phyloP scores from a whole-genome alignment of 2,888 invertebrate species.

The Troides aeacus region DNA sequence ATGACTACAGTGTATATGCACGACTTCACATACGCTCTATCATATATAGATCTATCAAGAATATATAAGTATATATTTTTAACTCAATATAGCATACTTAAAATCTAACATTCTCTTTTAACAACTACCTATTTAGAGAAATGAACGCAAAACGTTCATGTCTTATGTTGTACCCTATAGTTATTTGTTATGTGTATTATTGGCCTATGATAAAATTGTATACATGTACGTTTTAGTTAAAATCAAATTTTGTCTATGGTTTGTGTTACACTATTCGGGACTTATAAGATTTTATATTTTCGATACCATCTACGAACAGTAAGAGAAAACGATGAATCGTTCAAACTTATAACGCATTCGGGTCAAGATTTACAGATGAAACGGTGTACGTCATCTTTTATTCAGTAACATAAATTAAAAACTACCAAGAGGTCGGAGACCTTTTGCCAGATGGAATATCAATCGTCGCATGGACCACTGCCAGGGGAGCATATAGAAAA shows the following conservation, averaged over 20 bases:
- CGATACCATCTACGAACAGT: no score
- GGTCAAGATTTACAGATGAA: no score
- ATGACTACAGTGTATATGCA: not conserved
- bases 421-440: conserved; percentile 8
- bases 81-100: conserved; percentile 5
- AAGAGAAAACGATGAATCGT: not conserved
- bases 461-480: conserved; percentile 22
- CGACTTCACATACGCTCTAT: not conserved
- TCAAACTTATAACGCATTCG: not conserved
- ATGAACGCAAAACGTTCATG: no score
- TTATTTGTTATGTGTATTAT: no score
- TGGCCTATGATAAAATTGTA: no score
- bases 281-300: no score
- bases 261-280: no score
- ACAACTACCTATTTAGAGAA: not conserved
- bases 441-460: conserved; percentile 26
- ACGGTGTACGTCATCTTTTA: not conserved
- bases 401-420: conserved; percentile 4
- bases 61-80: conserved; percentile 13
- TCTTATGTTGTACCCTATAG: no score
- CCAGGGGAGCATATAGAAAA: conserved; percentile 19
- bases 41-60: conserved; percentile 1
- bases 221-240: no score
- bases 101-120: not conserved
- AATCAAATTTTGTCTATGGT: no score